These are phyloP conservation scores for Notarius lentiginosus DNA, from an alignment of 2,113 vertebrate genomes.

Conservation along the genomic window DNA sequence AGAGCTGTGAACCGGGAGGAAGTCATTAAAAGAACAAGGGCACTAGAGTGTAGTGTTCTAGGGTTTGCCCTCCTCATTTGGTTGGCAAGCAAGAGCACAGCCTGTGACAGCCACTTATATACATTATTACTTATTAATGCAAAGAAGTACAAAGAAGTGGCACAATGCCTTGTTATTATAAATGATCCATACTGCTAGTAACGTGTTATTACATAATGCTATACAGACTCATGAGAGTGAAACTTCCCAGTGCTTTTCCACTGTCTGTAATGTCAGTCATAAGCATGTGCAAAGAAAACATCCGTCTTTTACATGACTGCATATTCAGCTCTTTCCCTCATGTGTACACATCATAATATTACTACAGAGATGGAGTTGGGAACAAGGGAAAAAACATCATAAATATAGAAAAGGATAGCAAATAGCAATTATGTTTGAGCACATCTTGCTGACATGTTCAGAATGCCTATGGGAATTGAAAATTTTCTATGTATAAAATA, in stretches of 20 bases:
- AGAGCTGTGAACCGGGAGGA: conserved; percentile 68
- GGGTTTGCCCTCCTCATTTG: neutral
- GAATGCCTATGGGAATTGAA: neutral
- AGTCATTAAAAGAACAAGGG: conserved; percentile 74
- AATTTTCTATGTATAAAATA: neutral
- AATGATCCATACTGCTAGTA: conserved; percentile 20
- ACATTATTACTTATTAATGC: neutral
- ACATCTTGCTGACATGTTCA: neutral
- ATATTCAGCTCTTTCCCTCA: conserved; percentile 37
- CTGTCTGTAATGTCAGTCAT: conserved; percentile 1
- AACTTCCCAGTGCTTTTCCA: conserved; percentile 5
- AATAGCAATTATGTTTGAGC: neutral
- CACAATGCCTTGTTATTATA: conserved; percentile 21
- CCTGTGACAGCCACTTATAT: conserved; percentile 11
- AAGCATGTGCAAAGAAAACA: neutral
- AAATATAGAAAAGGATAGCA: neutral
- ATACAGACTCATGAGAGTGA: neutral
- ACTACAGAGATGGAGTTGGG: neutral
- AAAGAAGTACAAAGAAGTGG: neutral
- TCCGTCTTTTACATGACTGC: conserved; percentile 19
- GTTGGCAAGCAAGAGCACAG: conserved; percentile 17
- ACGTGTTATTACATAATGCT: conserved; percentile 5
- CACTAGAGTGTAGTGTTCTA: conserved; percentile 54
- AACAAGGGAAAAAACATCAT: neutral
- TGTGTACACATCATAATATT: neutral